phyloP scores from a whole-genome alignment of 2,888 invertebrate species.

The Drosophila imparisetae region DNA sequence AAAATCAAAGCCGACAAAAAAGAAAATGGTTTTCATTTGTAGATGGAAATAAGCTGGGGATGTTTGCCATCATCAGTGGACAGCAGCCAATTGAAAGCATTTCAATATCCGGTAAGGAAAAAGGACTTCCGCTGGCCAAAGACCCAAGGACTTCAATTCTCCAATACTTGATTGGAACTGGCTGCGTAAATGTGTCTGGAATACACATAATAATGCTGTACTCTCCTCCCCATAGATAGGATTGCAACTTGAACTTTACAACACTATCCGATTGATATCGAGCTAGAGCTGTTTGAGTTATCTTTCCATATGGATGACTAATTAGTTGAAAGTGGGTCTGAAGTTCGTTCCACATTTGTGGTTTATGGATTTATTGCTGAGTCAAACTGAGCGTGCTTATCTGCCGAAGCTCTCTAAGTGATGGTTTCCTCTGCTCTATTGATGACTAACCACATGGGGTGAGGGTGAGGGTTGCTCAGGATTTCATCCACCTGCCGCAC shows the following conservation, averaged over 20 bases:
- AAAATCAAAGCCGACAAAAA: background rate
- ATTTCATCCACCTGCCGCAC: constrained; percentile 51
- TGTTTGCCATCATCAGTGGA: constrained; percentile 6
- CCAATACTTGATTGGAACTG: background rate
- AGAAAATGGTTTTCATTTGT: constrained; percentile 25
- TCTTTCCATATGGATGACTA: background rate
- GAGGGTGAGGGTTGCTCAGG: constrained; percentile 2
- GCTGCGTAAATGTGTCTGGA: too few species aligned
- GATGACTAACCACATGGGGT: constrained; percentile 44
- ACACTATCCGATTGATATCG: background rate
- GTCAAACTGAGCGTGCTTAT: constrained; percentile 3
- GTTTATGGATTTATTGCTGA: background rate
- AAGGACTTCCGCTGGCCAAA: background rate
- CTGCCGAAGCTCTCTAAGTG: constrained; percentile 21
- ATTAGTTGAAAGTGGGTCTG: background rate
- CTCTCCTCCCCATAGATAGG: background rate
- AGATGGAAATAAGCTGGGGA: constrained; percentile 5
- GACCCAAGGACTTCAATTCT: background rate
- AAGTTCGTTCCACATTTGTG: background rate
- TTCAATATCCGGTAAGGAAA: background rate
- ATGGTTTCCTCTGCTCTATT: constrained; percentile 12
- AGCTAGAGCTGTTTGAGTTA: background rate
- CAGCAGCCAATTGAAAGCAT: constrained; percentile 27
- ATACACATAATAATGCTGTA: too few species aligned
- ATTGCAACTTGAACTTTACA: background rate